A percentile compares a stretch with the other conserved stretches of the same genome.
phyloP scores from a whole-genome alignment of 2,113 vertebrate genomes.

The Rhinopomastus cyanomelas region DNA sequence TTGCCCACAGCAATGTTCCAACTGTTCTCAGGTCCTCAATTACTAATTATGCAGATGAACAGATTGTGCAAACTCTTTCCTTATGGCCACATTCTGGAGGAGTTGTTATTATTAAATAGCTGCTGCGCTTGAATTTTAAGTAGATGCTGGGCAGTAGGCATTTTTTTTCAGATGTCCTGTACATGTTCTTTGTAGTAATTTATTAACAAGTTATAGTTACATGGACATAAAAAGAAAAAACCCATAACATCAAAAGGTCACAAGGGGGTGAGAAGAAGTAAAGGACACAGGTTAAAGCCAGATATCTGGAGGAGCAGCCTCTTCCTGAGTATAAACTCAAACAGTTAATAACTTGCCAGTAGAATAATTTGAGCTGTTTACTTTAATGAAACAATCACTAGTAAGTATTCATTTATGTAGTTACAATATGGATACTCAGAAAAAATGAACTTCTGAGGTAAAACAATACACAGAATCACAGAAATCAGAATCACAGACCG shows the following conservation, averaged over 20 bases:
- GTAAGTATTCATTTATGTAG: background rate
- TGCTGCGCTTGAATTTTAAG: slow-evolving; percentile 73
- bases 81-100: slow-evolving; percentile 79
- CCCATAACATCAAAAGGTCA: background rate
- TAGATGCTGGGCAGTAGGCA: slow-evolving; percentile 19
- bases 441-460: background rate
- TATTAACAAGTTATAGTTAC: background rate
- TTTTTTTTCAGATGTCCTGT: background rate
- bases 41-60: slow-evolving; percentile 83
- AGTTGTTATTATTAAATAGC: slow-evolving; percentile 71
- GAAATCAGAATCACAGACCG: too few relatives aligned
- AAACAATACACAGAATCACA: too few relatives aligned
- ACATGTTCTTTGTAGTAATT: background rate
- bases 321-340: slow-evolving; percentile 16
- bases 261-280: background rate
- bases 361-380: slow-evolving; percentile 11
- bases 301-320: background rate
- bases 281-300: background rate
- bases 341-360: background rate
- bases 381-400: slow-evolving; percentile 30
- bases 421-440: background rate
- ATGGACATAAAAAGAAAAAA: background rate
- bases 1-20: slow-evolving; percentile 78
- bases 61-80: slow-evolving; percentile 80
- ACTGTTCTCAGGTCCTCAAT: slow-evolving; percentile 79